Percentiles rank a stretch among this genome's conserved stretches.
These are phyloP conservation scores for Tinamus guttatus DNA, from an alignment of 2,113 vertebrate genomes.

Conservation along the genomic window DNA sequence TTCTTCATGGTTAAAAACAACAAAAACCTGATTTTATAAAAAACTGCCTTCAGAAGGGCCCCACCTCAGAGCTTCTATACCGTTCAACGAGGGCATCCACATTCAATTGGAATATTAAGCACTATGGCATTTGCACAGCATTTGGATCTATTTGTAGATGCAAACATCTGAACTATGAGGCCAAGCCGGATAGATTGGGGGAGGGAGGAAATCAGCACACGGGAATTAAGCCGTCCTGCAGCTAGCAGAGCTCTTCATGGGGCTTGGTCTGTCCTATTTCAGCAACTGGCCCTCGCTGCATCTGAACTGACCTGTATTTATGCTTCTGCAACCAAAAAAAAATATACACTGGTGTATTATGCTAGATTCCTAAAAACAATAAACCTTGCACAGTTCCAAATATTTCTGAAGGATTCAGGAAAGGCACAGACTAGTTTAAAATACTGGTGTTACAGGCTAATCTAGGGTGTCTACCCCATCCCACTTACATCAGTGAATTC, in stretches of 20 bases:
- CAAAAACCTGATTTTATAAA: background rate
- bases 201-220: background rate
- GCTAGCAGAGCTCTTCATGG: background rate
- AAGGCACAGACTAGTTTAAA: background rate
- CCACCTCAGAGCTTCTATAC: background rate
- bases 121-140: background rate
- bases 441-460: too few relatives aligned
- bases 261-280: background rate
- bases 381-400: background rate
- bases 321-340: background rate
- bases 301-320: fast-evolving
- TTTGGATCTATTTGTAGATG: background rate
- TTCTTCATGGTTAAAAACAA: too few relatives aligned
- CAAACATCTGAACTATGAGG: background rate
- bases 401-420: background rate
- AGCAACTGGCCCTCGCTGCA: background rate
- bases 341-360: too few relatives aligned
- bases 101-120: background rate
- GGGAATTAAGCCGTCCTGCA: background rate
- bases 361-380: background rate
- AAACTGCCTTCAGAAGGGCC: background rate
- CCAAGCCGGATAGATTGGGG: background rate
- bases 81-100: background rate
- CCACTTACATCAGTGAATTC: background rate
- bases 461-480: background rate